Evolutionary conservation across 2,797 vertebrate genomes (phyloP), one percentile per base, ranked within the genome.

Genomic region (Malacoctenus gilli): DNA sequence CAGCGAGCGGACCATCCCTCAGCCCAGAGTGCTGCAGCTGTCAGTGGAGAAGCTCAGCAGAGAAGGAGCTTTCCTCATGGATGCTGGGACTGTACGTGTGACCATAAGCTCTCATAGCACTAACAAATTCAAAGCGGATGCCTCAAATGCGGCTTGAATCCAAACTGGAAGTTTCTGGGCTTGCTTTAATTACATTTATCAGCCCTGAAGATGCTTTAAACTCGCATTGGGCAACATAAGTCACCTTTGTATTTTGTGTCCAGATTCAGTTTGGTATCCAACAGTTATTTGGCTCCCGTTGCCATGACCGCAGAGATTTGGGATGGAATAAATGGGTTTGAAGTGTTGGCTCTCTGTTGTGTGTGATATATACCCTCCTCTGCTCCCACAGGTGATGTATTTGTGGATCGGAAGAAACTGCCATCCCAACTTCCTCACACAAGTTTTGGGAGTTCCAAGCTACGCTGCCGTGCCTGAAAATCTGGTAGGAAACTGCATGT

Each of bases 31-130:
- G 64, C 92, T 94, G 63, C 97, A 97, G 88, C 91, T 99, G 19
- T 95, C 96, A 0, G 95, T 95, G 79, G 96, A 99, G 89, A 97
- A 97, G 72, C 80, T 99, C 72, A 93, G 83, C 75, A 90, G 94
- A 71, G 96, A 98, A 4, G 96, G 92, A 40, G 95, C 94, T 46
- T 98, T 95, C 79, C 94, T 98, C 46, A 94, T 99, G 95, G 97
- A 99, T 51, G 89, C 93, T 56, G 95, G 97, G 84, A 92, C 84
- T 55, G 97, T 99, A 86, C 67, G 91, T 61, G 35, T 37, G 3
- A 13, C 25, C 52, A 47, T 14, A 1, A 4, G 2, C 16, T 3
- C 15, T 0, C 16, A 10, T 3, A 11, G 46, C 5, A 42, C n/a
- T 16, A 23, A 31, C 6, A 21, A 54, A 35, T n/a, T 11, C 10